phyloP scores from a whole-genome alignment of 2,113 vertebrate genomes.

The Psilopogon haemacephalus region DNA sequence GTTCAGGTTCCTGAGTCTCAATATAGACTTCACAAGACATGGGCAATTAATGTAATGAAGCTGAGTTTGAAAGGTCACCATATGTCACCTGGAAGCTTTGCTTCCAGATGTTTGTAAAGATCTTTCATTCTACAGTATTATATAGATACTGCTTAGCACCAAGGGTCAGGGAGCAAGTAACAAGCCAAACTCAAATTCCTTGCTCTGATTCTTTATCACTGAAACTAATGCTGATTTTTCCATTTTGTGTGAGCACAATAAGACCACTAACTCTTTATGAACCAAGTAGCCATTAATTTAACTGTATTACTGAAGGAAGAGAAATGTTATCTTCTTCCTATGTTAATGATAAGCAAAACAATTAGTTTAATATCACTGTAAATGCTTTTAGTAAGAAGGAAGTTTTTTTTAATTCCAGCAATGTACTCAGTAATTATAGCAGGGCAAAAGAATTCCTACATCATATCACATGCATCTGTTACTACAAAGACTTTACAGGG shows the following conservation, averaged over 20 bases:
- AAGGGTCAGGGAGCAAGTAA: neutral
- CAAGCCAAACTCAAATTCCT: neutral
- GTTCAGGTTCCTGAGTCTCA: neutral
- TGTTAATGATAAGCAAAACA: neutral
- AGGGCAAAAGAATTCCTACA: neutral
- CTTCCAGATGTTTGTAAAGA: neutral
- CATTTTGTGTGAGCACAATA: neutral
- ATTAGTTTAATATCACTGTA: neutral
- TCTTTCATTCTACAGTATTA: neutral
- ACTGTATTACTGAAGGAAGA: neutral
- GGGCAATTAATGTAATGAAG: neutral
- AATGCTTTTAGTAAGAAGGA: neutral
- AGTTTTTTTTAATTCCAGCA: neutral
- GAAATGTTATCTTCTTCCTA: neutral
- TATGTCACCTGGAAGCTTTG: neutral
- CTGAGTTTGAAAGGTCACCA: neutral
- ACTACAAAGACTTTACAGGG: neutral
- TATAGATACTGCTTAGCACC: neutral
- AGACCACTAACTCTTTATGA: conserved; percentile 10
- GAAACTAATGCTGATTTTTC: neutral
- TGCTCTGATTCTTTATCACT: neutral
- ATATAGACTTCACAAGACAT: neutral
- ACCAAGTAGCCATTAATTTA: neutral
- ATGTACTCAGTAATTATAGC: neutral
- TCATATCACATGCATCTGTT: neutral